A percentile compares a stretch with the other conserved stretches of the same genome.
These are phyloP conservation scores for Pipistrellus nathusii DNA, from an alignment of 2,797 vertebrate genomes.

Conservation along the genomic window DNA sequence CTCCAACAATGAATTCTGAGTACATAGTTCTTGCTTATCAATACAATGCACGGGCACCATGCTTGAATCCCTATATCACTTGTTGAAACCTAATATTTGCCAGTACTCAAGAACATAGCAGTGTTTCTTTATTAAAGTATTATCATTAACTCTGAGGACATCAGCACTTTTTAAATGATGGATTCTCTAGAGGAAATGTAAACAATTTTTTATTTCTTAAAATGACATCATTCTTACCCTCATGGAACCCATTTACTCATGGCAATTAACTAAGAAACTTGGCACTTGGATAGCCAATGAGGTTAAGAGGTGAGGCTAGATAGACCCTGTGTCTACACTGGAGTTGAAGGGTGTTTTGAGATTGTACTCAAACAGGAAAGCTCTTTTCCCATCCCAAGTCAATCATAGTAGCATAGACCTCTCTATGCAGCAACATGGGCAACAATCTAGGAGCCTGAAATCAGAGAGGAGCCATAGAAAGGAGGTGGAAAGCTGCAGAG, in stretches of 20 bases:
- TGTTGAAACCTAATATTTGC: neutral
- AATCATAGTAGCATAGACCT: neutral
- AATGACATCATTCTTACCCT: neutral
- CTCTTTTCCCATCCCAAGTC: neutral
- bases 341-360: neutral
- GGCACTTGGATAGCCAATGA: neutral
- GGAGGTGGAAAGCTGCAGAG: neutral
- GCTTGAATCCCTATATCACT: neutral
- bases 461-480: neutral
- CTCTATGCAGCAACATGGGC: no score
- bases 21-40: neutral
- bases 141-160: neutral
- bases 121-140: neutral
- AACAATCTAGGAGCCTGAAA: neutral
- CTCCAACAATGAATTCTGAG: neutral
- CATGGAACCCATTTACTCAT: neutral
- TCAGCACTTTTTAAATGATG: neutral
- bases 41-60: neutral
- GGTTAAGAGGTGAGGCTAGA: neutral
- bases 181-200: neutral
- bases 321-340: neutral
- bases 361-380: neutral
- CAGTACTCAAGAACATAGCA: neutral
- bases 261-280: conserved; percentile 17
- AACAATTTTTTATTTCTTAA: neutral